Percentiles rank a stretch among this genome's conserved stretches.
These are phyloP conservation scores for Andrena bicolor DNA, from an alignment of 2,888 invertebrate species.

Conservation along the genomic window DNA sequence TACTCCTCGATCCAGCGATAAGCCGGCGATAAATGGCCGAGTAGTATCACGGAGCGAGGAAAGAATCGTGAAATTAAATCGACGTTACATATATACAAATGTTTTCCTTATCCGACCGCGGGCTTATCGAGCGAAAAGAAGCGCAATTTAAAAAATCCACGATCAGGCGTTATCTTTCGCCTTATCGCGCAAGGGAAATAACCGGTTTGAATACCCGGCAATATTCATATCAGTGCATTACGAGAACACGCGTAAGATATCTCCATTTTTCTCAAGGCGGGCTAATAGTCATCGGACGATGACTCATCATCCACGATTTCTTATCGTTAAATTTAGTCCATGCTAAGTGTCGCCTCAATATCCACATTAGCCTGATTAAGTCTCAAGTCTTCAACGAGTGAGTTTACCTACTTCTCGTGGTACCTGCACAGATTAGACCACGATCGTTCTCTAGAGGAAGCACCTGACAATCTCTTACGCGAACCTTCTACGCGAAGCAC, in stretches of 20 bases:
- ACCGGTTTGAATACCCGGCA: slow-evolving; percentile 19
- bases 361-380: neutral
- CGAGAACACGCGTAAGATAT: slow-evolving; percentile 16
- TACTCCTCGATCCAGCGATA: slow-evolving; percentile 15
- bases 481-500: too few species aligned
- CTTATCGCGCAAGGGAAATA: slow-evolving; percentile 29
- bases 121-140: neutral
- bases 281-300: neutral
- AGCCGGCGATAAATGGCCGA: slow-evolving; percentile 6
- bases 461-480: too few species aligned
- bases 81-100: slow-evolving; percentile 12
- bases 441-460: too few species aligned
- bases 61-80: slow-evolving; percentile 11
- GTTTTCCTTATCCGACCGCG: neutral
- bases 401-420: too few species aligned
- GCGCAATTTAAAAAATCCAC: slow-evolving; percentile 7
- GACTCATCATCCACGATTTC: neutral
- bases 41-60: neutral
- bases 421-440: too few species aligned
- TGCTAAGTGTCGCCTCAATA: too few species aligned
- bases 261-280: slow-evolving; percentile 7
- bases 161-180: slow-evolving; percentile 10
- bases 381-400: neutral
- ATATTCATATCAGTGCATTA: slow-evolving; percentile 42
- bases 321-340: slow-evolving; percentile 27